Base-by-base conservation (phyloP, 2,888 invertebrate genomes). In the Cinara cedri region DNA sequence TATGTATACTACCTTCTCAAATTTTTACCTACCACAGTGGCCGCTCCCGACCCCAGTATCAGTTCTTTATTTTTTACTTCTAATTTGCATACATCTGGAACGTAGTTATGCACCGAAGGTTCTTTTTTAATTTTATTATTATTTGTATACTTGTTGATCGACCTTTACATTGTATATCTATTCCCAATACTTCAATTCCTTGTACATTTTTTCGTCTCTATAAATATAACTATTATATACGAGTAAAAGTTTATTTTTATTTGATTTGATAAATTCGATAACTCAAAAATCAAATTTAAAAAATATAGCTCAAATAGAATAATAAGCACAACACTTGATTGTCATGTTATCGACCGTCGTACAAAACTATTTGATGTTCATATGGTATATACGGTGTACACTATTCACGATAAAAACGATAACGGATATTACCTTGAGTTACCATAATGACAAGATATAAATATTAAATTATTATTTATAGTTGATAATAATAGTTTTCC, bases 21-120 rank as follows among this genome's bases (percentile, higher is more conserved):
- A n/a, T n/a, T n/a, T n/a, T n/a, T n/a, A n/a, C n/a, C n/a, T n/a
- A n/a, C n/a, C n/a, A n/a, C n/a, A n/a, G n/a, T n/a, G n/a, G n/a
- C n/a, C n/a, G n/a, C n/a, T n/a, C n/a, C n/a, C n/a, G n/a, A n/a
- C n/a, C n/a, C n/a, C n/a, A n/a, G n/a, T n/a, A n/a, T n/a, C n/a
- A n/a, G n/a, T n/a, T n/a, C n/a, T n/a, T n/a, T n/a, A n/a, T 65
- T 65, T 46, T 65, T 65, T 44, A 65, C 65, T 65, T 65, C 44
- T 26, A 60, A 44, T 65, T 65, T 65, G 65, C 42, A 65, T 46
- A 65, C 14, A 65, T 65, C 65, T 65, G n/a, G n/a, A n/a, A n/a
- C n/a, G n/a, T n/a, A n/a, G n/a, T n/a, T n/a, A n/a, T n/a, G n/a
- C n/a, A n/a, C 19, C 16, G 19, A 63, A 16, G n/a, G 57, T 24